Percentiles rank a stretch among this genome's conserved stretches.
Conservation (phyloP, 1,140 invertebrate genomes). For the Caenorhabditis latens region DNA sequence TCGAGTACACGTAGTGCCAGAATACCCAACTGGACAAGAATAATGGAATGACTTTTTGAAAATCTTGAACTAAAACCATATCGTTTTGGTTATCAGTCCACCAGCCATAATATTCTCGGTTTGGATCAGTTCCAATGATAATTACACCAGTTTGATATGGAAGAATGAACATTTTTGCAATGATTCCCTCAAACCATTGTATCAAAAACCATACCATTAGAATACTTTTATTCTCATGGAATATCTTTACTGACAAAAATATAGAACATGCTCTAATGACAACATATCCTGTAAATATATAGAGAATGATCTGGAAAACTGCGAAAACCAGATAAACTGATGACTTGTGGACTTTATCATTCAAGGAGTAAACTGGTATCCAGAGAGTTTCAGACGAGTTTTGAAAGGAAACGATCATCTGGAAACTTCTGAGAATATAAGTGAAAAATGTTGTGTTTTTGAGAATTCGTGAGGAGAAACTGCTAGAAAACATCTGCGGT, state of each 20-base stretch:
- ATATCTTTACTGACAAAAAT: neutral
- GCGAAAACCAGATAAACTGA: neutral
- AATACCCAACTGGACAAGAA: neutral
- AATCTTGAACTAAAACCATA: neutral
- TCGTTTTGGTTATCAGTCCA: neutral
- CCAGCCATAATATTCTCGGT: neutral
- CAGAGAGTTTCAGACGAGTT: neutral
- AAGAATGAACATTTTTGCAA: neutral
- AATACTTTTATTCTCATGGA: neutral
- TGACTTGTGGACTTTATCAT: neutral
- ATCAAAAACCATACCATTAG: slow-evolving; percentile 2
- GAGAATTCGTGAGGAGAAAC: neutral
- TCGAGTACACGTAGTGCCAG: neutral
- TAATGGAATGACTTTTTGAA: neutral
- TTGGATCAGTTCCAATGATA: neutral
- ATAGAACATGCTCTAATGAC: neutral
- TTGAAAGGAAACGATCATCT: neutral
- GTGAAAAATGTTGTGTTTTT: neutral
- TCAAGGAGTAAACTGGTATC: neutral
- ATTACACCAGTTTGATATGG: neutral
- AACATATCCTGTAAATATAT: neutral
- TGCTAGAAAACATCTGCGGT: no score
- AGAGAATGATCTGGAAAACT: neutral
- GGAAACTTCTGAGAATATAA: neutral
- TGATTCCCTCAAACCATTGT: neutral